These are phyloP conservation scores for Chlamydotis undulata DNA, from an alignment of 2,113 vertebrate genomes.

Conservation along the genomic window DNA sequence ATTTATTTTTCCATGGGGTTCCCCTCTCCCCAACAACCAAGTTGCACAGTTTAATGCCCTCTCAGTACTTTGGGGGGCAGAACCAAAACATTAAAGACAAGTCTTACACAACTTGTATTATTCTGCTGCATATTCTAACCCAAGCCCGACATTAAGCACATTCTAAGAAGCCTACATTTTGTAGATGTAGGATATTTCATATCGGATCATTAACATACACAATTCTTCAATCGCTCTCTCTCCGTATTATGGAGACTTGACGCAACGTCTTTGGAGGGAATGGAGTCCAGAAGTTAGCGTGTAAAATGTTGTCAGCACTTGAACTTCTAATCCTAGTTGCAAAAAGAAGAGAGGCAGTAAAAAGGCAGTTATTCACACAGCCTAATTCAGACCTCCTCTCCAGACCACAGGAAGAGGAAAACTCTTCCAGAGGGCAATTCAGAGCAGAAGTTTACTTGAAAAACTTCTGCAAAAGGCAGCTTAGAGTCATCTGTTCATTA, in stretches of 20 bases:
- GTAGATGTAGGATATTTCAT: not conserved
- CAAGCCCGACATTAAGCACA: not conserved
- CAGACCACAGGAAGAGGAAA: not conserved
- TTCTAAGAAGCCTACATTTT: not conserved
- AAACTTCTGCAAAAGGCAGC: not conserved
- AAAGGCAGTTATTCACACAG: not conserved
- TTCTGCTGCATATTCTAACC: not conserved
- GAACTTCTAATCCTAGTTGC: not conserved
- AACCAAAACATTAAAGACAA: not conserved
- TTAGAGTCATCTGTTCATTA: not conserved
- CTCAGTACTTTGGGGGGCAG: not conserved
- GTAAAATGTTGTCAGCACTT: not conserved
- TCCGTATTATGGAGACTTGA: not conserved
- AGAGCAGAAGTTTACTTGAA: not conserved
- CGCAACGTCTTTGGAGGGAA: not conserved
- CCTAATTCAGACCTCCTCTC: not conserved
- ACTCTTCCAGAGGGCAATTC: not conserved
- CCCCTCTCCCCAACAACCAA: not conserved
- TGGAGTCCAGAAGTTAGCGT: not conserved
- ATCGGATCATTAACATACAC: not conserved
- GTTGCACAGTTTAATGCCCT: not conserved
- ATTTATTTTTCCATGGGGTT: slow-evolving; percentile 37
- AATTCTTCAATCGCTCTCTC: not conserved
- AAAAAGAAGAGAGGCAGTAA: not conserved
- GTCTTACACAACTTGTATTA: not conserved